A percentile compares a stretch with the other conserved stretches of the same genome.
Conservation (phyloP, 2,888 invertebrate genomes). For the Trichogramma evanescens region DNA sequence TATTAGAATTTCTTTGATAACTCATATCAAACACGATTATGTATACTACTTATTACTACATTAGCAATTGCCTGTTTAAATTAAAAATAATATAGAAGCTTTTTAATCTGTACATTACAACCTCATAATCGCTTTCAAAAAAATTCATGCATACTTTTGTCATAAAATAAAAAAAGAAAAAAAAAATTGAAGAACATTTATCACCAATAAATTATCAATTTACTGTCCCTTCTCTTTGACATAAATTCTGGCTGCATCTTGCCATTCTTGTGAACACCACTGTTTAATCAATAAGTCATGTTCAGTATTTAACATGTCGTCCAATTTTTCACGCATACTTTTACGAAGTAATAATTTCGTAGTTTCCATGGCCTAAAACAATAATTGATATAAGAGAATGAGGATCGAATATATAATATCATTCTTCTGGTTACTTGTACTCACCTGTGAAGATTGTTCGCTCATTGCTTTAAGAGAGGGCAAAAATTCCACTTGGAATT, state of each 20-base stretch:
- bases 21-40: not conserved
- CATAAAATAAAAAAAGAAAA: slow-evolving; percentile 8
- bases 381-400: not conserved
- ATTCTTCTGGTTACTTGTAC: slow-evolving; percentile 18
- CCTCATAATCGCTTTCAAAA: slow-evolving; percentile 3
- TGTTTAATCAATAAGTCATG: slow-evolving; percentile 62
- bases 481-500: slow-evolving; percentile 69
- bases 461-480: slow-evolving; percentile 64
- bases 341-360: slow-evolving; percentile 55
- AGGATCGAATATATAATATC: not conserved
- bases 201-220: slow-evolving; percentile 19
- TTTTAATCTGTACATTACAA: slow-evolving; percentile 19
- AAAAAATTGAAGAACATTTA: slow-evolving; percentile 4
- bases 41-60: not conserved
- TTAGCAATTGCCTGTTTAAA: not conserved
- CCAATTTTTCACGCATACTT: slow-evolving; percentile 54
- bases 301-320: slow-evolving; percentile 60
- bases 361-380: slow-evolving; percentile 56
- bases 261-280: slow-evolving; percentile 70
- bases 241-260: slow-evolving; percentile 48
- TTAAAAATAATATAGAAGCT: not conserved
- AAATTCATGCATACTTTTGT: slow-evolving; percentile 3
- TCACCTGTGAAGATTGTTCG: slow-evolving; percentile 68
- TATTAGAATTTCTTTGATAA: no score
- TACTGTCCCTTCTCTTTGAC: slow-evolving; percentile 39